Evolutionary conservation across 2,888 invertebrate genomes (phyloP).

Genomic region (Temnothorax unifasciatus): DNA sequence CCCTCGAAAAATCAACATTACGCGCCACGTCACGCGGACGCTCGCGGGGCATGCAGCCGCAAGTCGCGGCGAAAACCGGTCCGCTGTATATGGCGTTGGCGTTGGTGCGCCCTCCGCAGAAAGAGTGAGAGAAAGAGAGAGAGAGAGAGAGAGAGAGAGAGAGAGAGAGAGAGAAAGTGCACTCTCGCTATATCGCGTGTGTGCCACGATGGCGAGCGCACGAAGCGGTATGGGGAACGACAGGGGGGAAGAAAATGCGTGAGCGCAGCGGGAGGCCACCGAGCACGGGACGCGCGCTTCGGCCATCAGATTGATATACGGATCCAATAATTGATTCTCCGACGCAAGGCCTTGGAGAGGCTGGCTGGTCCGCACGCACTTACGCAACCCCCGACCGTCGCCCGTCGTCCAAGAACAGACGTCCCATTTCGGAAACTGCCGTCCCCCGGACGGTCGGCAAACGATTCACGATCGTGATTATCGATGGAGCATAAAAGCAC

Average conservation of each 20-base stretch:
- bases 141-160: conserved; percentile 45
- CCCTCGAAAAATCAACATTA: conserved; percentile 76
- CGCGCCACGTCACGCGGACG: conserved; percentile 73
- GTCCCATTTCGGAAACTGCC: conserved; percentile 53
- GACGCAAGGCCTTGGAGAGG: conserved; percentile 77
- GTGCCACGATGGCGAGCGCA: conserved; percentile 55
- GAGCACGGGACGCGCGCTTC: conserved; percentile 77
- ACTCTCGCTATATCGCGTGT: conserved; percentile 52
- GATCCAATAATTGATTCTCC: conserved; percentile 83
- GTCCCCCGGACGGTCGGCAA: conserved; percentile 29
- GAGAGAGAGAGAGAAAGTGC: conserved; percentile 51
- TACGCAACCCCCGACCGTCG: conserved; percentile 78
- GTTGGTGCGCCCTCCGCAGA: conserved; percentile 10
- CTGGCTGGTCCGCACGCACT: conserved; percentile 74
- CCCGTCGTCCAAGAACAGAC: conserved; percentile 47
- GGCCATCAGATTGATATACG: conserved; percentile 83
- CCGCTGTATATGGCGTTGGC: conserved; percentile 70
- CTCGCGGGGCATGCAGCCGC: conserved; percentile 34
- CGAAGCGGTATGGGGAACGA: conserved; percentile 22
- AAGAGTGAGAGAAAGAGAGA: conserved; percentile 13
- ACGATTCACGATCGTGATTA: conserved; percentile 45
- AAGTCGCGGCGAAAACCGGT: conserved; percentile 68
- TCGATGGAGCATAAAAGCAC: conserved; percentile 36
- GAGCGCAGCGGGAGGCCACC: conserved; percentile 81
- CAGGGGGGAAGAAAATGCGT: conserved; percentile 76